Base-by-base conservation (phyloP, 2,888 invertebrate species). In the Lepetodrilus schrolli region DNA sequence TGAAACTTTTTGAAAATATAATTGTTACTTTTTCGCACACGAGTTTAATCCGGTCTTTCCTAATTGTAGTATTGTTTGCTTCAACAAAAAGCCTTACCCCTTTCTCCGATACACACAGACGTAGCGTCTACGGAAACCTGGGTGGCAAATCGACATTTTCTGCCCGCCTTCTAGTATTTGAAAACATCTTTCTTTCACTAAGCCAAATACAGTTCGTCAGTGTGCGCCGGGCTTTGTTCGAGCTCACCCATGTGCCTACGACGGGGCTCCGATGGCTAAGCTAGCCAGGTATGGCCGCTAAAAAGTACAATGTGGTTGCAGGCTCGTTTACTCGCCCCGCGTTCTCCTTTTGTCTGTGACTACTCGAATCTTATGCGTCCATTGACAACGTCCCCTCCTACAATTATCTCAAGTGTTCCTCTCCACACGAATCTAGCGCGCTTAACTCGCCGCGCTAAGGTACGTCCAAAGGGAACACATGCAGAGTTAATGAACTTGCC, bases 401-500 rank as follows among this genome's bases (percentile, higher is more conserved):
- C 71, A 77, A 77, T 77, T 77, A 77, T 74, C 70, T 74, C 68
- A 74, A 74, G 70, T 73, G 74, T 58, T 73, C 73, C 73, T 73
- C 74, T 73, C 51, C n/a, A 21, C 51, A 38, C 51, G 23, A 21
- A 37, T 37, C 47, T 21, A 49, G 23, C 50, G 23, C 4, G 37
- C 34, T 43, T 68, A 70, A 50, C 38, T 51, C 70, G 51, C 23
- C n/a, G 17, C 30, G 49, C 13, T 36, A 36, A 26, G 51, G 50
- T 49, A 10, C 13, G 17, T 17, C n/a, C n/a, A 47, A n/a, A 36
- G 72, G 8, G 34, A 20, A 34, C 72, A 23, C 65, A 37, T 38
- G 65, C 38, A 5, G 72, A n/a, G 72, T 23, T 72, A 72, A 72
- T 72, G 65, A 72, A 23, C 43, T 48, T 21, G 26, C 23, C 48